phyloP scores from a whole-genome alignment of 1,140 invertebrate genomes.

The Ruditapes philippinarum region DNA sequence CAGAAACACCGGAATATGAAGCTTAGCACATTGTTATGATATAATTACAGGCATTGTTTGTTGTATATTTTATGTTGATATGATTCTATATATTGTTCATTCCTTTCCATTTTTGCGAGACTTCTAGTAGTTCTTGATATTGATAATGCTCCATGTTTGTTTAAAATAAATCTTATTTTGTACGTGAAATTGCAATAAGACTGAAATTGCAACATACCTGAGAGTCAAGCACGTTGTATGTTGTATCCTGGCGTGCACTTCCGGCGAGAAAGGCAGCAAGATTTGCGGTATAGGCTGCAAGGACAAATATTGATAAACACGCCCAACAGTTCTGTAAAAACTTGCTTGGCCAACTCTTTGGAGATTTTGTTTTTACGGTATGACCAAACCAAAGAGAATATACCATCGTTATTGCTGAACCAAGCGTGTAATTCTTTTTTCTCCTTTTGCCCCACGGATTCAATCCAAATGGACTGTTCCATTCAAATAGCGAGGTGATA shows the following conservation, averaged over 20 bases:
- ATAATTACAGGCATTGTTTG: too few relatives aligned
- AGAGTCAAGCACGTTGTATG: constrained; percentile 78
- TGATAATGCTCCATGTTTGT: too few relatives aligned
- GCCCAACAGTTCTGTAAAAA: constrained; percentile 94
- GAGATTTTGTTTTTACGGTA: constrained; percentile 88
- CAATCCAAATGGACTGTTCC: constrained; percentile 96
- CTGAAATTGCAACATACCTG: too few relatives aligned
- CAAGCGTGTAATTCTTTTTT: constrained; percentile 94
- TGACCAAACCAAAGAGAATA: constrained; percentile 86
- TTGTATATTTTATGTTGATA: too few relatives aligned
- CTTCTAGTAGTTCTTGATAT: too few relatives aligned
- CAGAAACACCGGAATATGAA: too few relatives aligned
- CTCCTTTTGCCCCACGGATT: constrained; percentile 97
- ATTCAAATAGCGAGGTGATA: constrained; percentile 96
- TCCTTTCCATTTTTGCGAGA: too few relatives aligned
- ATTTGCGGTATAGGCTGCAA: constrained; percentile 97
- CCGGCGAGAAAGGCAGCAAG: constrained; percentile 97
- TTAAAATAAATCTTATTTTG: too few relatives aligned
- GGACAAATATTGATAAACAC: constrained; percentile 97
- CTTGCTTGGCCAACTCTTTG: constrained; percentile 98
- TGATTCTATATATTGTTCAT: too few relatives aligned
- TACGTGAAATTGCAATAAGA: too few relatives aligned
- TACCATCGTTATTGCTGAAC: constrained; percentile 96
- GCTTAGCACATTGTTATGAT: too few relatives aligned
- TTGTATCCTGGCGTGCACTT: constrained; percentile 74